These are phyloP conservation scores for Cryptotis parvus DNA, from an alignment of 2,113 vertebrate species.

Conservation along the genomic window DNA sequence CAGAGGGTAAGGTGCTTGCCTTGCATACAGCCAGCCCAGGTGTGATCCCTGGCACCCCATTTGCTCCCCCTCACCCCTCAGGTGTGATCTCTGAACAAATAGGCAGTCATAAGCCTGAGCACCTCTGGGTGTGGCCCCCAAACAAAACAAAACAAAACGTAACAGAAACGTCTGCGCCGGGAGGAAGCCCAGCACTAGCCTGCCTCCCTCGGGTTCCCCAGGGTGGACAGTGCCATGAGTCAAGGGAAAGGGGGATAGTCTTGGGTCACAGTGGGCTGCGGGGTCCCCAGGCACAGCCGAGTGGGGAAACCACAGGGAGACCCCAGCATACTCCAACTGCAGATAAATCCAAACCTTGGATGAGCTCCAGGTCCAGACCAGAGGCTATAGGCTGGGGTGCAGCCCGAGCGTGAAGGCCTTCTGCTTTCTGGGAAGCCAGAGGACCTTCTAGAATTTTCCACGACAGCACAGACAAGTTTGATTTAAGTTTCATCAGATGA, in stretches of 20 bases:
- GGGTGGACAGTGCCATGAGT: too few relatives aligned
- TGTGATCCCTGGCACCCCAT: too few relatives aligned
- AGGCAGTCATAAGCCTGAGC: too few relatives aligned
- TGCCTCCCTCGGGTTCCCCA: accelerated
- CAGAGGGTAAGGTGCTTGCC: too few relatives aligned
- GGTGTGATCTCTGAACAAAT: too few relatives aligned
- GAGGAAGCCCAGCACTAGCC: not conserved
- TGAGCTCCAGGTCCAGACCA: not conserved
- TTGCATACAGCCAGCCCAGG: too few relatives aligned
- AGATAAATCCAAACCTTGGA: not conserved
- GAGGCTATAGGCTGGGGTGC: not conserved
- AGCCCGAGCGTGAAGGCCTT: not conserved
- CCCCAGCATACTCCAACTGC: not conserved
- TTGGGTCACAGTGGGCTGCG: not conserved
- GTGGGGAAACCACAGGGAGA: not conserved
- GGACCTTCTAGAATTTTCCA: too few relatives aligned
- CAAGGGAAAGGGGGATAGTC: not conserved
- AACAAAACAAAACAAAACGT: too few relatives aligned
- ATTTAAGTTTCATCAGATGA: too few relatives aligned
- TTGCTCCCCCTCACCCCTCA: too few relatives aligned
- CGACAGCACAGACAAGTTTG: not conserved
- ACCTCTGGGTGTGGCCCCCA: too few relatives aligned
- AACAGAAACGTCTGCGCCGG: not conserved
- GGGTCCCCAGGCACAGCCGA: not conserved
- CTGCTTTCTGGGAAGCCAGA: not conserved